Evolutionary conservation across 2,797 vertebrate species (phyloP).

Genomic region (Halcyon badia): DNA sequence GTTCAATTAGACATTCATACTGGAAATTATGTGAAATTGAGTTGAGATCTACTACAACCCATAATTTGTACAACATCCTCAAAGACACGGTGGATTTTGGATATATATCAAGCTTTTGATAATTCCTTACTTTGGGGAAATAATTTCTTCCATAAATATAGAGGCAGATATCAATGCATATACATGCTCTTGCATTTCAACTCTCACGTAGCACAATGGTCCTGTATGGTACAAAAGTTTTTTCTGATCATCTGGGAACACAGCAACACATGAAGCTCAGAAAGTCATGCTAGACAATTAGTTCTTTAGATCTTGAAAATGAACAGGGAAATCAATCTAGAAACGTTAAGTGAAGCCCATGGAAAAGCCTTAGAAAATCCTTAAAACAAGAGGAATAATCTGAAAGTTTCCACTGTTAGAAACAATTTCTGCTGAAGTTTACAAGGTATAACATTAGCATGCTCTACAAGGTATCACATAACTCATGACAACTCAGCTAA

Average conservation of each 20-base stretch:
- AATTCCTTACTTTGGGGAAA: not conserved
- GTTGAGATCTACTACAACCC: not conserved
- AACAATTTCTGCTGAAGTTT: not conserved
- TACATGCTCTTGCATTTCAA: not conserved
- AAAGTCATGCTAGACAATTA: not conserved
- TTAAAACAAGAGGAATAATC: not conserved
- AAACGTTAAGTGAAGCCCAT: not conserved
- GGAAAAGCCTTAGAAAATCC: not conserved
- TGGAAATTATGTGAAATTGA: not conserved
- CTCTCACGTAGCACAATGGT: not conserved
- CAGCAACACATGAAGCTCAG: not conserved
- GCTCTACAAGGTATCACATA: not conserved
- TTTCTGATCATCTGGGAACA: not conserved
- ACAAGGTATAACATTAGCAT: not conserved
- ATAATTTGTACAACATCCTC: not conserved
- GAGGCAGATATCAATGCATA: not conserved
- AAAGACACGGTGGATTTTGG: fast-evolving
- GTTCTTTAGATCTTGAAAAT: not conserved
- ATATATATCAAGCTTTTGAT: not conserved
- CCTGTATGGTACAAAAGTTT: not conserved
- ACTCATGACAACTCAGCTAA: not conserved
- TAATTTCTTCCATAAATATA: not conserved
- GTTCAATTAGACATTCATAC: not conserved
- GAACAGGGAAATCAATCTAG: not conserved
- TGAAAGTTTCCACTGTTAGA: not conserved